A percentile compares a stretch with the other conserved stretches of the same genome.
phyloP scores from a whole-genome alignment of 2,888 invertebrate species.

The Polydrusus pterygomalis region DNA sequence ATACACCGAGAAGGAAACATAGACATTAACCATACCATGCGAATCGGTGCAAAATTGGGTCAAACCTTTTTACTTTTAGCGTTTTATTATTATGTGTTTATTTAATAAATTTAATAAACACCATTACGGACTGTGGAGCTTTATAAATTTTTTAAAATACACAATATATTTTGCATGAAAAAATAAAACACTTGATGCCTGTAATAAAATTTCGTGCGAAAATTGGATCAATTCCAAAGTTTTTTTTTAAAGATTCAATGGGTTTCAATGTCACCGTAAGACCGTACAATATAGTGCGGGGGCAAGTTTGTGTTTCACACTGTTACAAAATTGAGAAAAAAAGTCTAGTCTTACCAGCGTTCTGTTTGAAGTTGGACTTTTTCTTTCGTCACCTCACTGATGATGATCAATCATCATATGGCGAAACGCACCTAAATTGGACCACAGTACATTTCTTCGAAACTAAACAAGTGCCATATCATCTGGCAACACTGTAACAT shows the following conservation, averaged over 20 bases:
- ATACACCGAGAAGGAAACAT: neutral
- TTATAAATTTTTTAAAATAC: constrained; percentile 1
- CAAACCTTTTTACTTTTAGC: neutral
- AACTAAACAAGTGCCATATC: no score
- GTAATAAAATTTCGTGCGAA: constrained; percentile 21
- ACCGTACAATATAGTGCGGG: neutral
- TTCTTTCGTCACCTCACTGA: no score
- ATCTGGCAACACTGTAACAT: no score
- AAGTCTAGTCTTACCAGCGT: no score
- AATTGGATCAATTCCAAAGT: constrained; percentile 37
- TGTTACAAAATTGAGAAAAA: no score
- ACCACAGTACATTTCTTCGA: no score
- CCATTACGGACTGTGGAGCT: neutral
- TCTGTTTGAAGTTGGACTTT: neutral
- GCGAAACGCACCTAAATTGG: no score
- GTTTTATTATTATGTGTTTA: constrained; percentile 8
- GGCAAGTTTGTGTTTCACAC: neutral
- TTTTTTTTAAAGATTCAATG: constrained; percentile 28
- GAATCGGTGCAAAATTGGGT: constrained; percentile 9
- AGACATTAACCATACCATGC: neutral
- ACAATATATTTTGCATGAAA: constrained; percentile 7
- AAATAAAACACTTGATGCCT: constrained; percentile 8
- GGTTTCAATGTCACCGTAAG: constrained; percentile 34
- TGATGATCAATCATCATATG: no score
- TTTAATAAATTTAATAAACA: neutral